phyloP scores from a whole-genome alignment of 2,888 invertebrate species.

The Phengaris arion region DNA sequence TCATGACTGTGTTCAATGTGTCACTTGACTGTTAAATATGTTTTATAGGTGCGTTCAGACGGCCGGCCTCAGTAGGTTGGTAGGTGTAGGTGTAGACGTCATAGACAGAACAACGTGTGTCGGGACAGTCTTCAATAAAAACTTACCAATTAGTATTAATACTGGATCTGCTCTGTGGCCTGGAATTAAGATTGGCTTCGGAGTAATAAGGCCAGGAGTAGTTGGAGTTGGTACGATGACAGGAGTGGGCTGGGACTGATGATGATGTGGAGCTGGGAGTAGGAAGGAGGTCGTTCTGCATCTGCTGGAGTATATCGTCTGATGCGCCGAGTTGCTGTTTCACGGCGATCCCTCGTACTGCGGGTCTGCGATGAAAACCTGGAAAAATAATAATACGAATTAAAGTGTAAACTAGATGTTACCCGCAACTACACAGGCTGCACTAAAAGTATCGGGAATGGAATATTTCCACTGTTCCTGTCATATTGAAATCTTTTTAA shows the following conservation, averaged over 20 bases:
- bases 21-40: too few relatives aligned
- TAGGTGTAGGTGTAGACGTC: too few relatives aligned
- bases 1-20: too few relatives aligned
- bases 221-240: conserved; percentile 62
- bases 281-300: conserved; percentile 84
- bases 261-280: conserved; percentile 52
- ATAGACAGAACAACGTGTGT: too few relatives aligned
- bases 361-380: conserved; percentile 90
- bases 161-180: conserved; percentile 67
- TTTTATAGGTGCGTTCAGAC: too few relatives aligned
- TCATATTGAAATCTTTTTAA: too few relatives aligned
- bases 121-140: not conserved
- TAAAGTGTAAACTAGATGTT: too few relatives aligned
- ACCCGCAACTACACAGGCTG: too few relatives aligned
- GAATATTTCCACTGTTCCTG: too few relatives aligned
- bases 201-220: conserved; percentile 85
- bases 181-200: conserved; percentile 74
- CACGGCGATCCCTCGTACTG: conserved; percentile 87
- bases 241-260: conserved; percentile 57
- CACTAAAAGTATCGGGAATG: too few relatives aligned
- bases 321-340: conserved; percentile 92
- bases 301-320: conserved; percentile 89
- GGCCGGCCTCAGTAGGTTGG: too few relatives aligned
- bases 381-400: not conserved
- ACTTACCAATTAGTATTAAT: conserved; percentile 64